Percentiles rank a stretch among this genome's conserved stretches.
phyloP scores from a whole-genome alignment of 2,797 vertebrate genomes.

The Acestrorhynchus altus region DNA sequence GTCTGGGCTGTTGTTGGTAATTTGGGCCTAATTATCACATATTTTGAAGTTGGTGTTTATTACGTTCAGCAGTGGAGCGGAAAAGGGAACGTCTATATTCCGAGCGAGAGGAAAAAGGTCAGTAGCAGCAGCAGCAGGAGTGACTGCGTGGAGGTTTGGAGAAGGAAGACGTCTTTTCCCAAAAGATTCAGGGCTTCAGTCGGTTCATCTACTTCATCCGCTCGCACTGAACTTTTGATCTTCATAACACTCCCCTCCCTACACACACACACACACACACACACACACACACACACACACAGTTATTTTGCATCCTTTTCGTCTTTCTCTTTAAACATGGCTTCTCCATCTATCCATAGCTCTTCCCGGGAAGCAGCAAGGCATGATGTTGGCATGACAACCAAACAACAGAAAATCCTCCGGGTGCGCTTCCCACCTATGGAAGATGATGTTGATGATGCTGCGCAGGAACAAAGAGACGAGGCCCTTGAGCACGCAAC shows the following conservation, averaged over 20 bases:
- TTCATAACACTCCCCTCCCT: no score
- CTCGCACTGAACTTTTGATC: neutral
- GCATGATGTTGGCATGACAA: conserved; percentile 80
- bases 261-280: no score
- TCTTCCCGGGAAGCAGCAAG: conserved; percentile 27
- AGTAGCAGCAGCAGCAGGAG: neutral
- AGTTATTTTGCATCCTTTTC: neutral
- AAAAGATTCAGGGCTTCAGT: neutral
- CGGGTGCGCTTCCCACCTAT: conserved; percentile 25
- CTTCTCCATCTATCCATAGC: conserved; percentile 41
- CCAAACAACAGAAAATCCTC: conserved; percentile 62
- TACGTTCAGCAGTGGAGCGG: neutral
- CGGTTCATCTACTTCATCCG: neutral
- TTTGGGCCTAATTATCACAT: neutral
- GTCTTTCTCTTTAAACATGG: conserved; percentile 35
- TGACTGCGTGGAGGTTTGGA: neutral
- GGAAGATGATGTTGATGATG: conserved; percentile 22
- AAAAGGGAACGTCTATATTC: neutral
- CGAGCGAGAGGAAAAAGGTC: neutral
- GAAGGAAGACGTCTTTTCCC: neutral
- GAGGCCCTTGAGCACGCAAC: conserved; percentile 36
- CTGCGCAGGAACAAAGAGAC: conserved; percentile 41
- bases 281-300: neutral
- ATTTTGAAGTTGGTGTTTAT: neutral
- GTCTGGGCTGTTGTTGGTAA: neutral